Evolutionary conservation across 1,140 invertebrate species (phyloP), one percentile per base, ranked within the genome.

Genomic region (Danaus melanippus): DNA sequence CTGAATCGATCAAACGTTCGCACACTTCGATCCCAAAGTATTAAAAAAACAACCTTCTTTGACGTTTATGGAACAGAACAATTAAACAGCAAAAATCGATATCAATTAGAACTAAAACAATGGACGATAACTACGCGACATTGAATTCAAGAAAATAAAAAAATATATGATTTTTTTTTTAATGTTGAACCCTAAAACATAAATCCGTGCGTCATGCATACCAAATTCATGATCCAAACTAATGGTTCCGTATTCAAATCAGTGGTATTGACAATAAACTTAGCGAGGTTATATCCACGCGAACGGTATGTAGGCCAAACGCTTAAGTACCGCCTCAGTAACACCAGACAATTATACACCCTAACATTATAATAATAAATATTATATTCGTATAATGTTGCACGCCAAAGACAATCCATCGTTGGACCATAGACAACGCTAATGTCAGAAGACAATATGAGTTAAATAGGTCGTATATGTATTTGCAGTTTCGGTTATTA

Each of bases 241-340:
- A 65, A 50, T 65, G 57, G 60, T 62, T 63, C 58, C 59, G 59
- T 69, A 69, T 67, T 64, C 56, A 68, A 63, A 53, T 64, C 48
- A 44, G 46, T 67, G 62, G 49, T 76, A 77, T 84, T 81, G 78
- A 76, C 78, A 78, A 70, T 81, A 78, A 81, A 84, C 78, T 81
- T 79, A 67, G 66, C 58, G 74, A 72, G 76, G 78, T 76, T 73
- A 74, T 57, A 71, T 64, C 71, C 64, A 51, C 56, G 61, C 69
- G 69, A 68, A 69, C 76, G 74, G 74, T 73, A 84, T 80, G 75
- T 84, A 48, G 78, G 80, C 70, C 80, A 74, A 76, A 74, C 72
- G 64, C 52, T 49, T 55, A 60, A 66, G 57, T 60, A 60, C 57
- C 60, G 55, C 57, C 60, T 56, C 47, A 53, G 1, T 51, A 39